phyloP scores from a whole-genome alignment of 2,113 vertebrate species.

The Phyllostomus discolor region DNA sequence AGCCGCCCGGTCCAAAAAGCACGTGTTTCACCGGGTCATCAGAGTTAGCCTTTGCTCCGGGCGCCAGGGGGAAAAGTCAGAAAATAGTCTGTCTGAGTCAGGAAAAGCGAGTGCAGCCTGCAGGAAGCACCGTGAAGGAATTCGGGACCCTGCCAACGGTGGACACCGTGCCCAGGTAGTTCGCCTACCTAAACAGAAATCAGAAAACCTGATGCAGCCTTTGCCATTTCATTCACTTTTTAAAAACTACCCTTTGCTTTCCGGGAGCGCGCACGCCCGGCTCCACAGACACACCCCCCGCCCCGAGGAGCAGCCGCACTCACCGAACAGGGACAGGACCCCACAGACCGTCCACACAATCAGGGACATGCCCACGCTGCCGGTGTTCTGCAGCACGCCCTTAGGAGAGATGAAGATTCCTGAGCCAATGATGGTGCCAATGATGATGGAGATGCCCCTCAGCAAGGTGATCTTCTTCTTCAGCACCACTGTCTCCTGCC shows the following conservation, averaged over 20 bases:
- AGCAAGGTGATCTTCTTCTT: slow-evolving; percentile 94
- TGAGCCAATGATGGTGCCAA: slow-evolving; percentile 95
- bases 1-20: neutral
- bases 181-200: neutral
- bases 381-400: slow-evolving; percentile 92
- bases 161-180: neutral
- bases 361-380: slow-evolving; percentile 95
- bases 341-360: slow-evolving; percentile 92
- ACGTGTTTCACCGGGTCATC: neutral
- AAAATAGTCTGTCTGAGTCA: neutral
- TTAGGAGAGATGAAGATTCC: slow-evolving; percentile 99
- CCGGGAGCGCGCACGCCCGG: neutral
- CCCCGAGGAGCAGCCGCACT: slow-evolving; percentile 72
- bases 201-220: neutral
- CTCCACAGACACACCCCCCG: neutral
- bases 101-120: neutral
- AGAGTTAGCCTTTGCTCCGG: neutral
- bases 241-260: neutral
- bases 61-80: neutral
- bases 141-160: neutral
- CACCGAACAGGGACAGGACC: slow-evolving; percentile 94
- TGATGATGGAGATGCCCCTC: slow-evolving; percentile 93
- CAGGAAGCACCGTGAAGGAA: neutral
- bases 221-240: neutral
- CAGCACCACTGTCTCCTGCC: slow-evolving; percentile 83